Conservation (phyloP, 2,113 vertebrate genomes). For the Hemibagrus wyckioides region DNA sequence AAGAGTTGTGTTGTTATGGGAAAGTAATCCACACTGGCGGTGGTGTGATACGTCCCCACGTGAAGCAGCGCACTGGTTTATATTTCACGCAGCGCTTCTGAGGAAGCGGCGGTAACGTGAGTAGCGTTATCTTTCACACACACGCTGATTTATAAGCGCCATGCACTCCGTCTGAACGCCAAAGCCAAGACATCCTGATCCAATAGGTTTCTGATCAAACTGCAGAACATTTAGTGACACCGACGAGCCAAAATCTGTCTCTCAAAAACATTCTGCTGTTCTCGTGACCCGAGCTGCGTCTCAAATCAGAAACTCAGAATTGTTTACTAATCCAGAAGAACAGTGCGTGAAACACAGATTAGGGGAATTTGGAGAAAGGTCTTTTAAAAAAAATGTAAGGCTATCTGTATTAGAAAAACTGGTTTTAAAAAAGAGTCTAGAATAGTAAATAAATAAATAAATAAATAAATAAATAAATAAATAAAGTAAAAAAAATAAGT, state of each 20-base stretch:
- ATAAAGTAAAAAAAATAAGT: too few relatives aligned
- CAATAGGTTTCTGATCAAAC: not conserved
- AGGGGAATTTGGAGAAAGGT: rapidly evolving
- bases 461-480: too few relatives aligned
- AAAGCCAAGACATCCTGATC: not conserved
- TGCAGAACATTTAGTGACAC: not conserved
- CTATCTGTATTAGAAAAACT: not conserved
- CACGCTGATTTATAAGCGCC: not conserved
- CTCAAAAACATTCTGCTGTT: not conserved
- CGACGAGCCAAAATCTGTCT: not conserved
- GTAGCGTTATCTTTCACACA: not conserved
- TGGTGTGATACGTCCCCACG: too few relatives aligned
- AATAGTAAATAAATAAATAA: not conserved
- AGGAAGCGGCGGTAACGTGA: not conserved
- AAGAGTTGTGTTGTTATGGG: not conserved
- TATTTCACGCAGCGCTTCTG: not conserved
- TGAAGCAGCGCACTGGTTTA: not conserved
- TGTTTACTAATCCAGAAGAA: not conserved
- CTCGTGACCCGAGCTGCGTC: not conserved
- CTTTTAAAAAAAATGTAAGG: not conserved
- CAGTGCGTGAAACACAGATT: not conserved
- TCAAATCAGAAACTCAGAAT: not conserved
- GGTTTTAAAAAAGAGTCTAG: not conserved
- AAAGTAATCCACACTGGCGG: not conserved
- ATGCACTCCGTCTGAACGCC: not conserved